Percentiles rank a stretch among this genome's conserved stretches.
Evolutionary conservation across 64 coral and sea anemone genomes (phyloP).

Genomic region (Montipora sp.): DNA sequence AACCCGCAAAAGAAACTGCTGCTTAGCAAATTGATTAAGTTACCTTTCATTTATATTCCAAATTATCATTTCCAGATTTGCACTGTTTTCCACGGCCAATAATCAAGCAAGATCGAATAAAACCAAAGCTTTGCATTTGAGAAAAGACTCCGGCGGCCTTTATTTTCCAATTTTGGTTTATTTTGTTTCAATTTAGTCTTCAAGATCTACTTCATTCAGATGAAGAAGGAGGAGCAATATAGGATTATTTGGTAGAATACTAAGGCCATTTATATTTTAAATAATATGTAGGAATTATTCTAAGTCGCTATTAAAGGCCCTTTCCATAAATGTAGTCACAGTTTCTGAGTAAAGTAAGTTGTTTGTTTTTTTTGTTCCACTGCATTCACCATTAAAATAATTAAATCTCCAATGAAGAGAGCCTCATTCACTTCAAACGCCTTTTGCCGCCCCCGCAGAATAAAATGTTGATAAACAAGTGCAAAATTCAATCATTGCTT

Average conservation of each 20-base stretch:
- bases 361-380: background rate
- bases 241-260: background rate
- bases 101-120: background rate
- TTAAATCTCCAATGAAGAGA: background rate
- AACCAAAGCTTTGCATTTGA: background rate
- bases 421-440: background rate
- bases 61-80: background rate
- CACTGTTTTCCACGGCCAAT: too few species aligned
- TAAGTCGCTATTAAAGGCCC: background rate
- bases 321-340: background rate
- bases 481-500: slow-evolving; percentile 22
- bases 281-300: background rate
- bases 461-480: background rate
- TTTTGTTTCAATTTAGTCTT: background rate
- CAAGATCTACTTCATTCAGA: background rate
- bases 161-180: background rate
- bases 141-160: background rate
- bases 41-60: background rate
- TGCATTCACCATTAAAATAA: background rate
- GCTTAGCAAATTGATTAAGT: background rate
- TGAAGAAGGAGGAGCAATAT: background rate
- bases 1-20: background rate
- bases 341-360: background rate
- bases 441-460: background rate
- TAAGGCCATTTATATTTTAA: background rate